Percentiles rank a stretch among this genome's conserved stretches.
These are phyloP conservation scores for Cheilinus undulatus DNA, from an alignment of 2,113 vertebrate species.

Conservation along the genomic window DNA sequence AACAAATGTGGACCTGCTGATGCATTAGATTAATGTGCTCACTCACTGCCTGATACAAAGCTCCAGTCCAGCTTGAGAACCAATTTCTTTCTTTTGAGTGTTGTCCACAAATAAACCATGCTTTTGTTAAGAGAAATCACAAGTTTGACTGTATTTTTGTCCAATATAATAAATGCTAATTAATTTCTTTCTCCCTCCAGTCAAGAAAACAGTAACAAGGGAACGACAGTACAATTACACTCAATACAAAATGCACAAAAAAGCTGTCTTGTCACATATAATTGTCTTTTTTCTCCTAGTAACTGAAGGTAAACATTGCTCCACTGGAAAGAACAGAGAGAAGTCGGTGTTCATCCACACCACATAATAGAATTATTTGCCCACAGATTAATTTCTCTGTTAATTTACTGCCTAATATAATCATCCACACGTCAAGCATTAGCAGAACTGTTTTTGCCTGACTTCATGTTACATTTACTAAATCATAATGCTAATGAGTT, in stretches of 20 bases:
- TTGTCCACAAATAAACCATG: constrained; percentile 12
- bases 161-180: not conserved
- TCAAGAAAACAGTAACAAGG: constrained; percentile 6
- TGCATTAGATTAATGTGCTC: constrained; percentile 85
- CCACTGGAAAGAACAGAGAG: constrained; percentile 6
- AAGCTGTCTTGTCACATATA: not conserved
- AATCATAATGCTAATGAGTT: constrained; percentile 71
- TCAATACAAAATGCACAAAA: not conserved
- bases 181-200: constrained; percentile 23
- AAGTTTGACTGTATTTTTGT: not conserved
- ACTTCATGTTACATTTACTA: constrained; percentile 68
- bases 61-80: constrained; percentile 61
- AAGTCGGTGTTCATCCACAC: constrained; percentile 2
- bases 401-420: constrained; percentile 67
- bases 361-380: constrained; percentile 37
- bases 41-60: constrained; percentile 76
- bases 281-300: constrained; percentile 6
- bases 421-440: constrained; percentile 54
- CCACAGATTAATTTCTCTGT: constrained; percentile 55
- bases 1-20: constrained; percentile 86
- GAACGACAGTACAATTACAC: not conserved
- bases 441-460: constrained; percentile 44
- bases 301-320: constrained; percentile 20
- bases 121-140: not conserved
- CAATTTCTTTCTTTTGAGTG: constrained; percentile 38